Evolutionary conservation across 2,797 vertebrate genomes (phyloP).

Genomic region (Xerus rutilus): DNA sequence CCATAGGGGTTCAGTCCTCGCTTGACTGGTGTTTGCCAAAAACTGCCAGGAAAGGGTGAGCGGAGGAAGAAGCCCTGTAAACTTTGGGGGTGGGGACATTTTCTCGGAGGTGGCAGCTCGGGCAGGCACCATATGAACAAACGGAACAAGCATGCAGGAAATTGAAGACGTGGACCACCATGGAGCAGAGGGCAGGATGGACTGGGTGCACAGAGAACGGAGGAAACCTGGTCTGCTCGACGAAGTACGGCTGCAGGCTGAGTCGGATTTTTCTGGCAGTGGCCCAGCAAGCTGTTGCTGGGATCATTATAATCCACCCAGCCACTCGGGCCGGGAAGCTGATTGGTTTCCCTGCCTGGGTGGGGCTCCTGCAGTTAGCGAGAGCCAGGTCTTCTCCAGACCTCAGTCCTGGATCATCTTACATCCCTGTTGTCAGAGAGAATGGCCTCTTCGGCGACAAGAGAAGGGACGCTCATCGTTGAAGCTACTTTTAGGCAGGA

Average conservation of each 20-base stretch:
- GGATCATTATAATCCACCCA: not conserved
- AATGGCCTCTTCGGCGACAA: not conserved
- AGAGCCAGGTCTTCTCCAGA: not conserved
- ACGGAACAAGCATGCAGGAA: too few species aligned
- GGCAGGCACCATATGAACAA: not conserved
- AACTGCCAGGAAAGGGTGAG: too few species aligned
- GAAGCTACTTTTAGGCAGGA: not conserved
- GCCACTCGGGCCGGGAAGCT: rapidly evolving
- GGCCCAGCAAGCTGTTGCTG: too few species aligned
- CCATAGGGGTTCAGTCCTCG: too few species aligned
- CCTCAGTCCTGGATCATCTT: not conserved
- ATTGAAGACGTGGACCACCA: too few species aligned
- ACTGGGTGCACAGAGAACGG: not conserved
- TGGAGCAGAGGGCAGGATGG: not conserved
- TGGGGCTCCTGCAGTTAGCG: not conserved
- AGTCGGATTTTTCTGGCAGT: not conserved
- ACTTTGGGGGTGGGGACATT: too few species aligned
- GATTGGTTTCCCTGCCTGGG: not conserved
- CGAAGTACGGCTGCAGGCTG: not conserved
- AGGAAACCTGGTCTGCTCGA: not conserved
- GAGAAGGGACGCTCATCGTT: not conserved
- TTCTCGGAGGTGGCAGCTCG: too few species aligned
- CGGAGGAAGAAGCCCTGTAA: too few species aligned
- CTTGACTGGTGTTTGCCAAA: too few species aligned
- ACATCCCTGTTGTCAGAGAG: not conserved